Evolutionary conservation across 2,797 vertebrate genomes (phyloP).

Genomic region (Clarias laeviceps): DNA sequence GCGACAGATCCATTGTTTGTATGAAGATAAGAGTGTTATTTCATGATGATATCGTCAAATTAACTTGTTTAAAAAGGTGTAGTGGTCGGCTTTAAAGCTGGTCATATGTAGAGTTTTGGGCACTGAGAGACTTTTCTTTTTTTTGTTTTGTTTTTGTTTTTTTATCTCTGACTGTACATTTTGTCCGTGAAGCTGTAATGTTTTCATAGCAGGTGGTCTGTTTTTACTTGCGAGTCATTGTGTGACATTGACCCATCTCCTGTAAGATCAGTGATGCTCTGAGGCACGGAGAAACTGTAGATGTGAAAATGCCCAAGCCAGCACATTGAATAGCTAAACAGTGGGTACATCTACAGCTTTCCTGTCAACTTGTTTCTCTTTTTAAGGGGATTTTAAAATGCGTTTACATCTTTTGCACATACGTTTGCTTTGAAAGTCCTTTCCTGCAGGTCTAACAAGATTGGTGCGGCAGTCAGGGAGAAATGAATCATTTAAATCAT

Average conservation of each 20-base stretch:
- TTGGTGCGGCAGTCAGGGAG: not conserved
- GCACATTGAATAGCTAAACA: not conserved
- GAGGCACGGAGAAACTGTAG: not conserved
- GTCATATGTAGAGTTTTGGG: not conserved
- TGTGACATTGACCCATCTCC: not conserved
- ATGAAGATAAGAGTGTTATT: no score
- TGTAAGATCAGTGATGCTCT: not conserved
- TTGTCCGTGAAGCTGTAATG: not conserved
- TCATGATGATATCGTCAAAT: no score
- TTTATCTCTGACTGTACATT: no score
- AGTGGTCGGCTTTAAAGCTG: not conserved
- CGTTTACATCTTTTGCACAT: not conserved
- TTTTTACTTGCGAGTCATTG: not conserved
- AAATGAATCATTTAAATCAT: not conserved
- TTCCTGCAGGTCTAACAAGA: not conserved
- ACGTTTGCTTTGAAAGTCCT: not conserved
- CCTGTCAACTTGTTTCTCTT: not conserved
- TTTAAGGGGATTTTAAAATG: not conserved
- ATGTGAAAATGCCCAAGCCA: not conserved
- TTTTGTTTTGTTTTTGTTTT: not conserved
- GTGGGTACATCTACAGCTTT: not conserved
- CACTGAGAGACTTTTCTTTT: not conserved
- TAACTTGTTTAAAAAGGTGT: no score
- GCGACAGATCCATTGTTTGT: no score
- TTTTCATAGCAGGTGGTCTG: conserved; percentile 19